These are phyloP conservation scores for Eucera pruinosa DNA, from an alignment of 2,888 invertebrate species.

Conservation along the genomic window DNA sequence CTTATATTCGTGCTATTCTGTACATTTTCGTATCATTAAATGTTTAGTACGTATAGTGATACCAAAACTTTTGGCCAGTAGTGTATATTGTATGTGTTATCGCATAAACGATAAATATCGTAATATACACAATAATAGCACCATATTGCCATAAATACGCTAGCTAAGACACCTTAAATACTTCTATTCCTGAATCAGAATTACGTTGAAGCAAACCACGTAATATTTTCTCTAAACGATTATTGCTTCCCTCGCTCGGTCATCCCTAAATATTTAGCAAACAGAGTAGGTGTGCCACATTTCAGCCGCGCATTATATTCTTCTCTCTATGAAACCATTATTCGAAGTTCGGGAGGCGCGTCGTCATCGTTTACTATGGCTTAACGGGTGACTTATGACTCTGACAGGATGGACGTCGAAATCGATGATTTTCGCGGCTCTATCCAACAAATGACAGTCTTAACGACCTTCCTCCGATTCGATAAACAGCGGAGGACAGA, in stretches of 20 bases:
- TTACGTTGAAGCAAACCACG: background rate
- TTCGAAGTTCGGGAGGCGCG: constrained; percentile 38
- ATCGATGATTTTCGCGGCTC: constrained; percentile 55
- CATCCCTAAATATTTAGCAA: constrained; percentile 47
- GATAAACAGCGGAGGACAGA: constrained; percentile 34
- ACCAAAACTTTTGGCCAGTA: no score
- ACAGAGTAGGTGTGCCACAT: constrained; percentile 38
- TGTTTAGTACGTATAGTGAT: no score
- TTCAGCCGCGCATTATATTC: constrained; percentile 17
- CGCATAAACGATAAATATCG: no score
- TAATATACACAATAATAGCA: no score
- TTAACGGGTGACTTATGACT: constrained; percentile 66
- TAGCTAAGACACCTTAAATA: no score
- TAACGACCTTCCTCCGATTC: constrained; percentile 49
- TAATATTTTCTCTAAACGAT: constrained; percentile 37
- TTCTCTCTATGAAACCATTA: constrained; percentile 44
- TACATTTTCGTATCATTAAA: no score
- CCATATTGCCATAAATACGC: no score
- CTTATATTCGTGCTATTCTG: no score
- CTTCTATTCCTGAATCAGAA: no score
- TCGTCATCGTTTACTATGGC: constrained; percentile 55
- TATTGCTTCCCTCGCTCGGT: constrained; percentile 29
- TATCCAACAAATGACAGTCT: constrained; percentile 50
- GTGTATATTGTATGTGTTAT: no score
- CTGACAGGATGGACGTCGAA: constrained; percentile 41